Percentiles rank a stretch among this genome's conserved stretches.
phyloP scores from a whole-genome alignment of 2,113 vertebrate species.

The Meleagris gallopavo region DNA sequence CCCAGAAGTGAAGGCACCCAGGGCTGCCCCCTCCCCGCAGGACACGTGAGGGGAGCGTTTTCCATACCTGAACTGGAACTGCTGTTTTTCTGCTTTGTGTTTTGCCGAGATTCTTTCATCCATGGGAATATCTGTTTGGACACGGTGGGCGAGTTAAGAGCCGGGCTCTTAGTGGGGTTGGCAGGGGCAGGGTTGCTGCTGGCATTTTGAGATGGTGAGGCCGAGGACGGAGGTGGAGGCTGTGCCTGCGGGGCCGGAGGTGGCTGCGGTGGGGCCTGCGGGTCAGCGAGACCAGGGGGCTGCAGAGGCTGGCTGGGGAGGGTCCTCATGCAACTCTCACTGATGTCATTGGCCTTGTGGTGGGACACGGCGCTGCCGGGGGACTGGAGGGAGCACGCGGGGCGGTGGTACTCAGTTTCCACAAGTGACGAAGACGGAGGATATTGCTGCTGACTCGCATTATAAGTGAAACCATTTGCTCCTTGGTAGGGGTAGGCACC shows the following conservation, averaged over 20 bases:
- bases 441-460: constrained; percentile 97
- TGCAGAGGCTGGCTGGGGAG: constrained; percentile 84
- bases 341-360: constrained; percentile 91
- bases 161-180: constrained; percentile 83
- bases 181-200: constrained; percentile 84
- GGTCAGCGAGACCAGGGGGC: constrained; percentile 82
- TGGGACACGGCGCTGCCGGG: constrained; percentile 86
- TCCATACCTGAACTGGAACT: constrained; percentile 96
- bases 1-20: neutral
- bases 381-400: constrained; percentile 95
- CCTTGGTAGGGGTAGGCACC: constrained; percentile 98
- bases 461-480: constrained; percentile 98
- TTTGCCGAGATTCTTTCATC: constrained; percentile 99
- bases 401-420: constrained; percentile 95
- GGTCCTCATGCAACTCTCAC: constrained; percentile 90
- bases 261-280: constrained; percentile 73
- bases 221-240: constrained; percentile 82
- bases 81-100: constrained; percentile 96
- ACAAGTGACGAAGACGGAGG: constrained; percentile 89
- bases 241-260: constrained; percentile 82
- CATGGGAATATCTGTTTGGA: constrained; percentile 98
- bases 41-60: accelerated
- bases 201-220: constrained; percentile 88
- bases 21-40: accelerated
- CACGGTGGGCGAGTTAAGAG: constrained; percentile 86